These are phyloP conservation scores for Pangasius krempfi DNA, from an alignment of 2,797 vertebrate genomes.

Conservation along the genomic window DNA sequence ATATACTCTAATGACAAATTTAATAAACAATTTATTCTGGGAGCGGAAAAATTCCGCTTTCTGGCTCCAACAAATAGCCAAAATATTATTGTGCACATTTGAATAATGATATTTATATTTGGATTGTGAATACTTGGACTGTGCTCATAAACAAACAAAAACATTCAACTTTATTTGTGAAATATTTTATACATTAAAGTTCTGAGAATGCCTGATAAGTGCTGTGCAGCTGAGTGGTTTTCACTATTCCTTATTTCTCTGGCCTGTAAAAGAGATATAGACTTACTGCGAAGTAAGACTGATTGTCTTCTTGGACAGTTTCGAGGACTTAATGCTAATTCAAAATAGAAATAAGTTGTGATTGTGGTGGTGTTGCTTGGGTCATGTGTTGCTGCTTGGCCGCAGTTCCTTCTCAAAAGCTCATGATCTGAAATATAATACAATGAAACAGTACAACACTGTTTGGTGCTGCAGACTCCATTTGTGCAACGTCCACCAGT, in stretches of 20 bases:
- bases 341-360: too few species aligned
- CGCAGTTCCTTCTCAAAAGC: not conserved
- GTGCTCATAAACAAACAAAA: not conserved
- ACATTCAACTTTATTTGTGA: not conserved
- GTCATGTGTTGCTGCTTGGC: not conserved
- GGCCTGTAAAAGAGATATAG: not conserved
- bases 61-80: too few species aligned
- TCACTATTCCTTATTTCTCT: not conserved
- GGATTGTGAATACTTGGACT: not conserved
- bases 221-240: not conserved
- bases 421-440: conserved; percentile 4
- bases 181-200: not conserved
- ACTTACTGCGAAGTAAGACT: not conserved
- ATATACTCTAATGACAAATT: not conserved
- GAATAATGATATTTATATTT: not conserved
- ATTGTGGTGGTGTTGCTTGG: not conserved
- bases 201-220: not conserved
- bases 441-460: not conserved
- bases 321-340: not conserved
- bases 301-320: not conserved
- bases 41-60: not conserved
- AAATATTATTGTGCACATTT: not conserved
- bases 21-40: not conserved
- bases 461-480: not conserved
- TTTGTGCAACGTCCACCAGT: not conserved